Base-by-base conservation (phyloP, 2,888 invertebrate species). In the Dasypogon diadema region DNA sequence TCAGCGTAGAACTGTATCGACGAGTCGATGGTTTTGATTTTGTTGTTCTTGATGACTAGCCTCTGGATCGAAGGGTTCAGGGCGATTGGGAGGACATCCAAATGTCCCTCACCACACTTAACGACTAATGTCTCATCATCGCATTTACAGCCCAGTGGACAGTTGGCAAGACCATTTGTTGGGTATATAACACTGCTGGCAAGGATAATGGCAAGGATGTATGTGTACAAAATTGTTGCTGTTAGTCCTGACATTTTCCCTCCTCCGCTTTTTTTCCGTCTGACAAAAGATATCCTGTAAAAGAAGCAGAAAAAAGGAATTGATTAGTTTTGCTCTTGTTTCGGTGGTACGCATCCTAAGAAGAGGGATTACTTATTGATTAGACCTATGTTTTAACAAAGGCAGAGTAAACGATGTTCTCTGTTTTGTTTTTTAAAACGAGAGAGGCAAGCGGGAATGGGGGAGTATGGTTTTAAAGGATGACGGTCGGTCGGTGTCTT, bases 111-210 rank as follows among this genome's bases (percentile, higher is more conserved):
- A 81, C 94, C 92, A 87, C 96, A 97, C 80, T 92, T 91, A 63
- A 96, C 96, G 76, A 93, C 92, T 80, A 94, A 90, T 8, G 93
- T 95, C 79, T 95, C 95, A 83, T 97, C 96, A 87, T 96, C 93
- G 88, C 97, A 97, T 84, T 89, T 90, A 87, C 97, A 97, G 80
- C 93, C 93, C 78, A 87, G 90, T n/a, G 96, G 96, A 83, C 96
- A 97, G 87, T 93, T 92, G 75, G 92, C 92, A 79, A 92, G 78
- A 55, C 82, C 84, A 78, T 79, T 80, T 77, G 82, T 79, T 72
- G 81, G 77, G 58, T 76, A 77, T 54, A 79, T 75, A 46, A 60
- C 37, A 46, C 24, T 51, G 55, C 60, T 63, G 54, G 51, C 46
- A 73, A 51, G 73, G 34, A 63, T 34, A 14, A 37, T 21, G 54